Evolutionary conservation across 2,113 vertebrate genomes (phyloP), one percentile per base, ranked within the genome.

Genomic region (Phrynosoma platyrhinos): DNA sequence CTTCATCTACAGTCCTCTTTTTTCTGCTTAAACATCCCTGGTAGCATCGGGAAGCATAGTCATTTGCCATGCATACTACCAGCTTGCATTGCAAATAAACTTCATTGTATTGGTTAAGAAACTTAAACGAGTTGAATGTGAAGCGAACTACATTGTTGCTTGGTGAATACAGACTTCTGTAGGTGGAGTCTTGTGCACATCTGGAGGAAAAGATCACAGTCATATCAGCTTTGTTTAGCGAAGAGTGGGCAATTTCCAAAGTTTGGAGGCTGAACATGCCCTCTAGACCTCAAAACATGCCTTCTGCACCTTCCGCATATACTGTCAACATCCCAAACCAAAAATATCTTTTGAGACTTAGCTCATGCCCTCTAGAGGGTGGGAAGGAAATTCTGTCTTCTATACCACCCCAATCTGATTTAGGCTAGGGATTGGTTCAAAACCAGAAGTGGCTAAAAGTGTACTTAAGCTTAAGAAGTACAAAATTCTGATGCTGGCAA

Each of bases 81-180:
- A 98, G 91, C 89, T 97, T 95, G 87, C 98, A 98, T 85, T 95
- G 97, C 88, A 99, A 91, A 92, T 98, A 98, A 32, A 99, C 96
- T 0, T 91, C 71, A 0, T 96, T 92, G 9, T 97, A 92, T 36
- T 79, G 89, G 9, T 92, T 88, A 27, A 97, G 86, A 87, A 99
- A 98, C 1, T 94, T 95, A 92, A 98, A 99, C 66, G 97, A 89
- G 0, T 53, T 96, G 83, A 99, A 98, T 5, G 81, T 82, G 95
- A 99, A 99, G 30, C 91, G 97, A 84, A 94, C 96, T 0, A 86
- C 76, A 0, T 89, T 32, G 0, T 4, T 13, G 53, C 32, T 23
- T 0, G 92, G 91, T 1, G 93, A 90, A 23, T 4, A 27, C 78
- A 97, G 93, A 8, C 80, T 42, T 0, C 1, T 0, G 30, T 96